Evolutionary conservation across 1,140 invertebrate genomes (phyloP).

Genomic region (Yoshiicerus persimilis): DNA sequence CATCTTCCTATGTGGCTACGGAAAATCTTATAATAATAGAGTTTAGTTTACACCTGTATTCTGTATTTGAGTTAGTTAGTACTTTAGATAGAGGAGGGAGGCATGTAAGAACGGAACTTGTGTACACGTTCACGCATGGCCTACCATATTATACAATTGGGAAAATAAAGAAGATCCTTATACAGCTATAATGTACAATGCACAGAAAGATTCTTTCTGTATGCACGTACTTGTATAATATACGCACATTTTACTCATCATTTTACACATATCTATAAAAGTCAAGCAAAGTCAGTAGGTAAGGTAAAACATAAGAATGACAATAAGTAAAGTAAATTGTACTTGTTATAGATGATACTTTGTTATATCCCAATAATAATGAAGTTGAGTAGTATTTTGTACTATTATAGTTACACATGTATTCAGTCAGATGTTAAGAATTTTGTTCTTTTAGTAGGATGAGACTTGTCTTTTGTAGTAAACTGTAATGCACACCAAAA

Average conservation of each 20-base stretch:
- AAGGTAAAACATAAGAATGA: not conserved
- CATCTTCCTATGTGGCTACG: not conserved
- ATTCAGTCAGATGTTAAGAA: too few relatives aligned
- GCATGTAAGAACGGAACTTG: not conserved
- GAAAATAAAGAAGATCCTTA: not conserved
- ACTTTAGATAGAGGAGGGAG: too few relatives aligned
- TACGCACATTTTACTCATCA: too few relatives aligned
- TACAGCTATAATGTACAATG: not conserved
- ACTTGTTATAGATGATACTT: too few relatives aligned
- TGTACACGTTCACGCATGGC: constrained; percentile 6
- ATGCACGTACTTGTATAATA: not conserved
- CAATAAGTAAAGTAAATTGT: too few relatives aligned
- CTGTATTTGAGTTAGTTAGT: not conserved
- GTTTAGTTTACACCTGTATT: not conserved
- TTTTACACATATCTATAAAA: not conserved
- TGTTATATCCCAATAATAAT: too few relatives aligned
- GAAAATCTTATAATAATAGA: not conserved
- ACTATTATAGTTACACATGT: too few relatives aligned
- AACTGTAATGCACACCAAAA: not conserved
- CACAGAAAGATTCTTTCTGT: not conserved
- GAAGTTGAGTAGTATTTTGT: too few relatives aligned
- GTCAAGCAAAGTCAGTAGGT: not conserved
- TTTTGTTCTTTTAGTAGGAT: not conserved
- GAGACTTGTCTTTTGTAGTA: not conserved
- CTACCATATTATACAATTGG: not conserved